phyloP scores from a whole-genome alignment of 2,113 vertebrate species.

The Peromyscus leucopus region DNA sequence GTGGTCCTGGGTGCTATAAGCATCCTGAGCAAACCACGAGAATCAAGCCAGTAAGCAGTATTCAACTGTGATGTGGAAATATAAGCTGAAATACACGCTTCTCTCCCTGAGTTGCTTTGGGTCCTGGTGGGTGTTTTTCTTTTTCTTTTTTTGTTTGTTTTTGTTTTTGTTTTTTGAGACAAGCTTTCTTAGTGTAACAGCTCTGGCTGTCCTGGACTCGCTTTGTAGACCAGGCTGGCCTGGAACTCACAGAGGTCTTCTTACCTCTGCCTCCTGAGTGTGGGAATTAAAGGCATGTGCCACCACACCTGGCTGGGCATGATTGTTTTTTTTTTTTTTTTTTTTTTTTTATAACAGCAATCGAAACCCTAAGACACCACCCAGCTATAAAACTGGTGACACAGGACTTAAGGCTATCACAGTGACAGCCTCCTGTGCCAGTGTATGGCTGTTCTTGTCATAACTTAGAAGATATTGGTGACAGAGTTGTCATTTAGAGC shows the following conservation, averaged over 20 bases:
- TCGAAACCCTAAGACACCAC: not conserved
- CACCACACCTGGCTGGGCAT: not conserved
- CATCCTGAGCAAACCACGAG: not conserved
- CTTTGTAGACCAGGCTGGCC: not conserved
- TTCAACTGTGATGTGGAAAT: not conserved
- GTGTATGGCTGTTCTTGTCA: not conserved
- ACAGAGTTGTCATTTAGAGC: not conserved
- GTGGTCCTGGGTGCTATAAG: not conserved
- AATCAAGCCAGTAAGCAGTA: not conserved
- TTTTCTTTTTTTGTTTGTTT: too few relatives aligned
- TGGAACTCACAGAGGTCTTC: not conserved
- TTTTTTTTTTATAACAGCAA: not conserved
- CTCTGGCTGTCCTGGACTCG: not conserved
- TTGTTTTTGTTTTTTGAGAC: not conserved
- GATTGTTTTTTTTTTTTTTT: not conserved
- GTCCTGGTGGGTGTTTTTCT: not conserved
- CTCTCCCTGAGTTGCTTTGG: not conserved
- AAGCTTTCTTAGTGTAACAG: not conserved
- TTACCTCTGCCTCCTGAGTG: not conserved
- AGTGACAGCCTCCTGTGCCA: not conserved
- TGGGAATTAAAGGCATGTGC: not conserved
- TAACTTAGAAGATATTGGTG: not conserved
- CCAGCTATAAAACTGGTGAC: slow-evolving; percentile 20
- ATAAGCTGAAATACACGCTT: not conserved
- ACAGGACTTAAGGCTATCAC: not conserved